Conservation (phyloP, 2,888 invertebrate genomes). For the Eupsilia transversa region DNA sequence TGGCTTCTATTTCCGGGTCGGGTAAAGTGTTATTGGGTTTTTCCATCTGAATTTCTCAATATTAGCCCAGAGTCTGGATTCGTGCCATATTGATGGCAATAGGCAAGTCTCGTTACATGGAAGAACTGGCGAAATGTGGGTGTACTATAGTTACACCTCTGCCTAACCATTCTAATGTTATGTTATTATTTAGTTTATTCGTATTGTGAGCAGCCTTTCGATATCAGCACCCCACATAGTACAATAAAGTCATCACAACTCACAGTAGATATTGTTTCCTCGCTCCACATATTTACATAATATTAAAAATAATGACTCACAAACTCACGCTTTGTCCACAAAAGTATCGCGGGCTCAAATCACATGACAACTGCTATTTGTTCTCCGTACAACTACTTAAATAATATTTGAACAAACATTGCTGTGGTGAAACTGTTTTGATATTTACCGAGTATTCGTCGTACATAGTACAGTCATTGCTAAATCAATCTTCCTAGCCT, state of each 20-base stretch:
- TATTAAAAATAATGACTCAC: conserved; percentile 56
- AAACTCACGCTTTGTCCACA: conserved; percentile 33
- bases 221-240: not conserved
- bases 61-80: too few species aligned
- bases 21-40: too few species aligned
- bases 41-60: too few species aligned
- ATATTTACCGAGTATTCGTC: conserved; percentile 6
- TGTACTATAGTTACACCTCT: too few species aligned
- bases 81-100: too few species aligned
- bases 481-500: too few species aligned
- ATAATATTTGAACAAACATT: conserved; percentile 39
- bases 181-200: not conserved
- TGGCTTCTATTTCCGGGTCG: too few species aligned
- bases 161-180: too few species aligned
- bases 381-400: conserved; percentile 18
- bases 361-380: conserved; percentile 55
- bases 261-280: not conserved
- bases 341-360: conserved; percentile 29
- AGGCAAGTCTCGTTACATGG: too few species aligned
- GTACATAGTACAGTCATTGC: not conserved
- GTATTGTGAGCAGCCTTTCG: not conserved
- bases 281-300: conserved; percentile 37
- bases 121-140: too few species aligned
- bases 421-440: conserved; percentile 6
- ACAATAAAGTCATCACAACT: conserved; percentile 7